These are phyloP conservation scores for Anser brachyrhynchus DNA, from an alignment of 2,113 vertebrate species.

Conservation along the genomic window DNA sequence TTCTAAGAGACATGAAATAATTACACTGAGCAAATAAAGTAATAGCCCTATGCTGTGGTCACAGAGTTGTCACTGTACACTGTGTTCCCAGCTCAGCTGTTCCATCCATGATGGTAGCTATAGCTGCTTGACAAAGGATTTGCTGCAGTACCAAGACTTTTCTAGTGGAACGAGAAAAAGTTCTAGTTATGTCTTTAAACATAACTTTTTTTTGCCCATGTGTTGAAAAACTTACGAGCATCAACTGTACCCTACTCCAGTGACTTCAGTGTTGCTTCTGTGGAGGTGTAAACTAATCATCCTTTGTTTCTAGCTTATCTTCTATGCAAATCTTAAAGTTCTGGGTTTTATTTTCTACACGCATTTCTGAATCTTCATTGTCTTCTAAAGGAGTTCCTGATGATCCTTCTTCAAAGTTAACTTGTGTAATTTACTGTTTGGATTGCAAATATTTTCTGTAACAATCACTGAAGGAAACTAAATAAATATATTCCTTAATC, in stretches of 20 bases:
- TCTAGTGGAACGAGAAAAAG: background rate
- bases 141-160: background rate
- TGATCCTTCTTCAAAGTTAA: rapidly evolving
- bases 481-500: background rate
- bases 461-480: background rate
- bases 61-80: background rate
- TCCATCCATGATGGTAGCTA: background rate
- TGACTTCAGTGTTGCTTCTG: background rate
- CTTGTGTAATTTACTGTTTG: background rate
- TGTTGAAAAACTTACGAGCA: background rate
- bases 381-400: background rate
- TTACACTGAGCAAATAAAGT: background rate
- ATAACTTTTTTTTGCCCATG: background rate
- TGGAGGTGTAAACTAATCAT: background rate
- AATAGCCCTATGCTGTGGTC: background rate
- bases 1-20: background rate
- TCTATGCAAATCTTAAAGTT: background rate
- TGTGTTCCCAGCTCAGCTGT: background rate
- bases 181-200: background rate
- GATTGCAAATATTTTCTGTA: background rate
- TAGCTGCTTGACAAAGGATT: background rate
- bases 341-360: background rate
- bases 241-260: rapidly evolving
- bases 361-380: rapidly evolving
- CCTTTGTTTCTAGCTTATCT: background rate